A percentile compares a stretch with the other conserved stretches of the same genome.
These are phyloP conservation scores for Ianthella basta DNA, from an alignment of 37 sponge, comb jelly and placozoan genomes.

Conservation along the genomic window DNA sequence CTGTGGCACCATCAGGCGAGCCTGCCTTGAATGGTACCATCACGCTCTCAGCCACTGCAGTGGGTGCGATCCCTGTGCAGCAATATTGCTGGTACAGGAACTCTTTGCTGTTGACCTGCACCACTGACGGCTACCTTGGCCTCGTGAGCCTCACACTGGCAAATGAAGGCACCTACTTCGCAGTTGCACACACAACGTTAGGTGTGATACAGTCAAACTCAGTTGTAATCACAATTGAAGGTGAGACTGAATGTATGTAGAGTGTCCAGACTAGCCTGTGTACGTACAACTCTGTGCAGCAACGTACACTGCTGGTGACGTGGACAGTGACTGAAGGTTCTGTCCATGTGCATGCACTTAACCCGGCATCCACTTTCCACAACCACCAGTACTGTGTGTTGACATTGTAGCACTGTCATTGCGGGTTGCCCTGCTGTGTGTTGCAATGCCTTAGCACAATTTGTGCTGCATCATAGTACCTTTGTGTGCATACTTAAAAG, in stretches of 20 bases:
- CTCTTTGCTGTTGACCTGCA: background rate
- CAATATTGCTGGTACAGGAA: slow-evolving; percentile 22
- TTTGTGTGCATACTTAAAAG: no score
- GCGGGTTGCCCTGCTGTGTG: no score
- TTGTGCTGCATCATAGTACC: no score
- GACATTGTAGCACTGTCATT: no score
- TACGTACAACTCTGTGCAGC: no score
- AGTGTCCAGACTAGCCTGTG: no score
- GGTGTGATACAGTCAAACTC: background rate
- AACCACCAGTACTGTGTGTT: no score
- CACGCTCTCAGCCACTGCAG: background rate
- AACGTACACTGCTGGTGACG: no score
- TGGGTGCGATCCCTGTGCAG: background rate
- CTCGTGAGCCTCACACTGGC: background rate
- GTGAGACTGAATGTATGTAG: background rate
- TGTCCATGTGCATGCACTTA: no score
- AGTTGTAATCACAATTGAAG: background rate
- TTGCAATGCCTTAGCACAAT: no score
- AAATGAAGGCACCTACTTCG: background rate
- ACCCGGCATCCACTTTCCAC: no score
- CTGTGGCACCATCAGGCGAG: background rate
- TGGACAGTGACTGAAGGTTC: no score
- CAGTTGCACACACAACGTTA: background rate
- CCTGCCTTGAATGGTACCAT: background rate
- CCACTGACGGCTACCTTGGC: background rate